A percentile compares a stretch with the other conserved stretches of the same genome.
These are phyloP conservation scores for Lasioglossum calceatum DNA, from an alignment of 2,888 invertebrate genomes.

Conservation along the genomic window DNA sequence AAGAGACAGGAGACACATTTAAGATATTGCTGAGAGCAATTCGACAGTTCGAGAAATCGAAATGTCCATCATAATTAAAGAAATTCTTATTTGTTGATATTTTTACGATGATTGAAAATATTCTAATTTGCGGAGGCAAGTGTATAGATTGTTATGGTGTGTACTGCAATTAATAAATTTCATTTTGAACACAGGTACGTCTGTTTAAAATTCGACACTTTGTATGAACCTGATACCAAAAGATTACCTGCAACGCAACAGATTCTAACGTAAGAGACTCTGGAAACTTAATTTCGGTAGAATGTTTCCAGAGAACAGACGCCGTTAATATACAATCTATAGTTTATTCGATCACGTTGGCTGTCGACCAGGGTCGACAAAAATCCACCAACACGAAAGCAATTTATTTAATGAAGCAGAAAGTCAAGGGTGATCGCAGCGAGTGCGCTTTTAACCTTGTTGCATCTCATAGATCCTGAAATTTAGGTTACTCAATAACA, in stretches of 20 bases:
- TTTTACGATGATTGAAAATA: neutral
- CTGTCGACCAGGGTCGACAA: neutral
- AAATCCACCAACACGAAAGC: neutral
- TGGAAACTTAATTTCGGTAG: neutral
- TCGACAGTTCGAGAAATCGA: neutral
- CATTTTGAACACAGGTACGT: neutral
- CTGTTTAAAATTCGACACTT: neutral
- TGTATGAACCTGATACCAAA: neutral
- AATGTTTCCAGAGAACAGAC: neutral
- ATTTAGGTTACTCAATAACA: neutral
- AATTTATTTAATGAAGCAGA: neutral
- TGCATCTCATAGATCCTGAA: neutral
- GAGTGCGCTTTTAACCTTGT: neutral
- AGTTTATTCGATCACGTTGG: neutral
- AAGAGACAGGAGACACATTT: neutral
- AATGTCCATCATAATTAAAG: neutral
- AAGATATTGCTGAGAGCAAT: neutral
- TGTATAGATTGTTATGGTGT: neutral
- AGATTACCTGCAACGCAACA: neutral
- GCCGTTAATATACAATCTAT: neutral
- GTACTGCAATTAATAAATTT: neutral
- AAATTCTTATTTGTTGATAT: neutral
- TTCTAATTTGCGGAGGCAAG: neutral
- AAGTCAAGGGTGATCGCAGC: neutral
- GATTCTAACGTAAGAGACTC: neutral